Conservation (phyloP, 2,113 vertebrate genomes). For the Polyodon spathula region DNA sequence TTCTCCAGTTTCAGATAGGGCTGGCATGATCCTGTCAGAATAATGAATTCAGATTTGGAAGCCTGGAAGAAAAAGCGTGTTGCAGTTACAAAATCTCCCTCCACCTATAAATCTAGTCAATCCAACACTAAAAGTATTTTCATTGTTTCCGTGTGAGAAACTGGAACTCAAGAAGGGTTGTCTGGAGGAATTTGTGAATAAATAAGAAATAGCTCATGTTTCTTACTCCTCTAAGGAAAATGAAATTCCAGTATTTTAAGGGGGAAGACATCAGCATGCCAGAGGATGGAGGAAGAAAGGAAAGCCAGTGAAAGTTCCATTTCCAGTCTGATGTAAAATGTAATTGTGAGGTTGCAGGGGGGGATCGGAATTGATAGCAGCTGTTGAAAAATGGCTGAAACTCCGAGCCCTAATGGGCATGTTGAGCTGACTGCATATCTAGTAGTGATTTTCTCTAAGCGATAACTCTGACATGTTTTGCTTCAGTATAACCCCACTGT, state of each 20-base stretch:
- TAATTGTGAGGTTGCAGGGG: slow-evolving; percentile 12
- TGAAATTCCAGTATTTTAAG: slow-evolving; percentile 1
- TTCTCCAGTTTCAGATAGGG: too few relatives aligned
- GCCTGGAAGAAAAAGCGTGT: too few relatives aligned
- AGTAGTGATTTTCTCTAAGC: background rate
- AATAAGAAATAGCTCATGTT: too few relatives aligned
- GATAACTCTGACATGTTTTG: background rate
- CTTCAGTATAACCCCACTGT: background rate
- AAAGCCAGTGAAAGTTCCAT: slow-evolving; percentile 4
- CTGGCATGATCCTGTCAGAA: too few relatives aligned
- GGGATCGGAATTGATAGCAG: slow-evolving; percentile 17
- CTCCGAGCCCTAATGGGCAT: slow-evolving; percentile 9
- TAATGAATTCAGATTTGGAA: too few relatives aligned
- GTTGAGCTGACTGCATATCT: slow-evolving; percentile 1
- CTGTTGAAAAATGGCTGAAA: slow-evolving; percentile 13
- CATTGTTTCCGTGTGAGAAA: too few relatives aligned
- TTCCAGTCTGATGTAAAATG: slow-evolving; percentile 13
- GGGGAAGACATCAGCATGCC: slow-evolving; percentile 10
- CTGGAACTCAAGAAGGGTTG: too few relatives aligned
- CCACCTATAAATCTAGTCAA: too few relatives aligned
- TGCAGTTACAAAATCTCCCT: too few relatives aligned
- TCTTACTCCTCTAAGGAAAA: background rate
- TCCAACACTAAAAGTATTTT: too few relatives aligned
- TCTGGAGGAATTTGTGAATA: too few relatives aligned
- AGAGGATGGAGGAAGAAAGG: background rate